Base-by-base conservation (phyloP, 1,140 invertebrate species). In the Dendroctonus ponderosae region DNA sequence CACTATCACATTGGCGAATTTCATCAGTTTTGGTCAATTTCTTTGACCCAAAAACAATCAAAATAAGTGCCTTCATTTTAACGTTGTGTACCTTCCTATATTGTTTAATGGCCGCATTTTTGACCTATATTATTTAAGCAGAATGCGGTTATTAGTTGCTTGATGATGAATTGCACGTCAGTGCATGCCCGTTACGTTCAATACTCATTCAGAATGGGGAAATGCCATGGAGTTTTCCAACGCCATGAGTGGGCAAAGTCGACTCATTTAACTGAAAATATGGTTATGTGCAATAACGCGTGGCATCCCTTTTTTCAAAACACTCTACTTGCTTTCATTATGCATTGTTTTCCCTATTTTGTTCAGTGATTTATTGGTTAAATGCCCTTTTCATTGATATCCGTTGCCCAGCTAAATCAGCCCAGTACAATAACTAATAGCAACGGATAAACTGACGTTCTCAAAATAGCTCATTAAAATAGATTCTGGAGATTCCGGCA, bases 71-170 rank as follows among this genome's bases (percentile, higher is more conserved):
- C 60, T 44, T 72, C 54, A 64, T 57, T 67, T 67, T 71, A 69
- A 72, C 71, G 72, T 72, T 74, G 65, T 74, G 57, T 64, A 64
- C 68, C 26, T 37, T 15, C 12, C 7, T 59, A 59, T 8, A 59
- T 65, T 69, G 69, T 70, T 68, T 68, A 74, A 76, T 75, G 73
- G 75, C 74, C 70, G 73, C 74, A 74, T 69, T 70, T 76, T 76
- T 76, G 75, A 76, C 75, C 75, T 75, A 76, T 61, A 74, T 75
- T 72, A 60, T 67, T 70, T 64, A 68, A 62, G n/a, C 38, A 57
- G 51, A 48, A 68, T 59, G 40, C 56, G 50, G 39, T 70, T 64
- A 59, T 2, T 46, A 44, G 49, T 49, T 54, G 56, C 56, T 54
- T 63, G 62, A 52, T 63, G 53, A 63, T 63, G 62, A 54, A n/a